Base-by-base conservation (phyloP, 2,888 invertebrate species). In the Conops quadrifasciatus region DNA sequence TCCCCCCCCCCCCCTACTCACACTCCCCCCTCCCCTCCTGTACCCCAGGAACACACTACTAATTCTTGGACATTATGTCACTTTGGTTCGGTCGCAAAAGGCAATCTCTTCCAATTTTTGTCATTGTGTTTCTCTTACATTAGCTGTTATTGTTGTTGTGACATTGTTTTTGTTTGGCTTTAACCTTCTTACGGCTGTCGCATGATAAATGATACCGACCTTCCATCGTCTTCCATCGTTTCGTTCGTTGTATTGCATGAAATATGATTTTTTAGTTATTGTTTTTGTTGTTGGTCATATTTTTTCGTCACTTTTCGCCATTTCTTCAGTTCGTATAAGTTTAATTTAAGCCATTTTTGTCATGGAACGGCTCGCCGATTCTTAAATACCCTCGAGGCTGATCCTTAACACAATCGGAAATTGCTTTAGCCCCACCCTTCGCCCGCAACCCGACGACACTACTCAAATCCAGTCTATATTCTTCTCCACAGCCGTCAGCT, bases 131-230 rank as follows among this genome's bases (percentile, higher is more conserved):
- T n/a, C 24, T 51, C 26, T 65, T 69, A 28, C 21, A n/a, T 36
- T 11, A 19, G 21, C 15, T 24, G 5, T 43, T 59, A 59, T 24
- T 58, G 36, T 19, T 43, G 43, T 45, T 47, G 16, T 67, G 49
- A n/a, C 28, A 26, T 58, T 16, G 28, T 58, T 53, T 13, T 53
- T 53, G 53, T 4, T 21, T 21, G 19, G 62, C 24, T 26, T 53
- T 70, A 30, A 30, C 70, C 69, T 73, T 74, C 72, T 73, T 75
- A 75, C 76, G 75, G 74, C 68, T 76, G 75, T 76, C 76, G 75
- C 76, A 78, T 78, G 78, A 78, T 78, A 77, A 78, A 78, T 78
- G 78, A 78, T 77, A 77, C 76, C 76, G 9, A 36, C 9, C 76
- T 77, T 75, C 75, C 73, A n/a, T 36, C 9, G 36, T 36, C 36